Percentiles rank a stretch among this genome's conserved stretches.
These are phyloP conservation scores for Labrus mixtus DNA, from an alignment of 2,113 vertebrate genomes.

Conservation along the genomic window DNA sequence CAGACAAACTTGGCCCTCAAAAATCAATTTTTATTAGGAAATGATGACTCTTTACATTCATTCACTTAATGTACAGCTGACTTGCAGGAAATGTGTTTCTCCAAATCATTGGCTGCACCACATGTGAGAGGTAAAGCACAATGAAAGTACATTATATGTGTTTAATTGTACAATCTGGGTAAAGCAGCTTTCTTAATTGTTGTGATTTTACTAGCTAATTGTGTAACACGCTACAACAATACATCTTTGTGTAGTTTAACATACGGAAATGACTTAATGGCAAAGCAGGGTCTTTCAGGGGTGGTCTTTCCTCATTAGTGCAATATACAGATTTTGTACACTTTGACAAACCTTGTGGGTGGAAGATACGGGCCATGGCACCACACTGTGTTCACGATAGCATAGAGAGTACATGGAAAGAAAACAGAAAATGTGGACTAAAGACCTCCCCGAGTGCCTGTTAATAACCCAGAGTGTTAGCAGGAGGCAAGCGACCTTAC, in stretches of 20 bases:
- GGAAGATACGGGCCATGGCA: conserved; percentile 36
- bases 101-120: too few relatives aligned
- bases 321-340: conserved; percentile 39
- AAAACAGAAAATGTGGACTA: conserved; percentile 13
- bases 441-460: conserved; percentile 14
- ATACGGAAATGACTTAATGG: conserved; percentile 60
- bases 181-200: not conserved
- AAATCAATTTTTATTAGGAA: not conserved
- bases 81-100: not conserved
- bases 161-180: conserved; percentile 32
- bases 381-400: conserved; percentile 26
- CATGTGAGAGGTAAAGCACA: not conserved
- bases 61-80: not conserved
- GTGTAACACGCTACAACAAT: conserved; percentile 54
- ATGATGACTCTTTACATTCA: too few relatives aligned
- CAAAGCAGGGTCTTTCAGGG: conserved; percentile 58
- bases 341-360: conserved; percentile 38
- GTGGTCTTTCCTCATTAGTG: conserved; percentile 72
- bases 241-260: conserved; percentile 62
- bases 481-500: too few relatives aligned
- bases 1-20: not conserved
- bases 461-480: not conserved
- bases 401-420: conserved; percentile 4
- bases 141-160: conserved; percentile 12
- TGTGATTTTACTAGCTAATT: conserved; percentile 22